Base-by-base conservation (phyloP, 2,797 vertebrate species). In the Syngnathus rostellatus region DNA sequence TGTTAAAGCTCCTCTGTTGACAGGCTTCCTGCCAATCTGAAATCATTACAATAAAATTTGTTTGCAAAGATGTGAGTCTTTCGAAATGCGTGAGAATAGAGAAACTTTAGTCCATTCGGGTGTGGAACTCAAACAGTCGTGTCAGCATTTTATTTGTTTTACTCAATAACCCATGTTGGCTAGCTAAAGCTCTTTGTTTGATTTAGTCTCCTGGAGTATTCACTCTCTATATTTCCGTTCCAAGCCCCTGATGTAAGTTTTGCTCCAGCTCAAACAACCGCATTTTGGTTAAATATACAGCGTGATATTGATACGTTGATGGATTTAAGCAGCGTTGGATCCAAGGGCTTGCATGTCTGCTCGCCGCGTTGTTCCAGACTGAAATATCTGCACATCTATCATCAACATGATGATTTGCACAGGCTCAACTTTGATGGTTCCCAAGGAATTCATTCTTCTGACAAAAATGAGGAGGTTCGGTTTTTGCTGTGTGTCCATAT, bases 101-200 rank as follows among this genome's bases (percentile, higher is more conserved):
- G 64, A 72, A 66, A 78, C 70, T 53, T 63, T 16, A 23, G 77
- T 76, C 61, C 62, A 67, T 60, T 77, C 62, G 54, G 68, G 67
- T 53, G 46, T 37, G 46, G 65, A 69, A 68, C 45, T 41, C 64
- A 68, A 77, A 82, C 55, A 72, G 70, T 67, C 23, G 9, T 75
- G 75, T 82, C 80, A 77, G 77, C 81, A 45, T 77, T 81, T 74
- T 64, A 69, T 81, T 73, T 79, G 72, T 79, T 79, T 86, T 65
- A 62, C 72, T 73, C 62, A 65, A 48, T 62, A 75, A 73, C 67
- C 76, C 76, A 61, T 78, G 62, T 70, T 72, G 69, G 68, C 71
- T 67, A 17, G 65, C 77, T 81, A 76, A 74, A 48, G 63, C 61
- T 68, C 66, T 72, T 73, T 71, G 60, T 83, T 79, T 74, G 55